Conservation (phyloP, 2,797 vertebrate genomes). For the Phalanger gymnotis region DNA sequence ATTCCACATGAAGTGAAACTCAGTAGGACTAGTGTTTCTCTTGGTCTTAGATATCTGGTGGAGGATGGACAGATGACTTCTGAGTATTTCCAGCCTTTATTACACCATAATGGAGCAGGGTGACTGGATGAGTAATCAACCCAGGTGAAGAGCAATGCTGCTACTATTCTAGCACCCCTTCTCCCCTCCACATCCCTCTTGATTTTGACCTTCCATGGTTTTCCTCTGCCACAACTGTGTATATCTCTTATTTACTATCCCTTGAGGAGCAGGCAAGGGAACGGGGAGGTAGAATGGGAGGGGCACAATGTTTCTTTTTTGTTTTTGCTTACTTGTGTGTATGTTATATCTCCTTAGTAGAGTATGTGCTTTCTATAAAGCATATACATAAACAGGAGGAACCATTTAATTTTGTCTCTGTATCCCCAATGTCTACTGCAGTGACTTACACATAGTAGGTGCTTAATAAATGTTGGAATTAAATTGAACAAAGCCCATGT, state of each 20-base stretch:
- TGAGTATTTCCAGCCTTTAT: too few species aligned
- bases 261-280: neutral
- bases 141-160: too few species aligned
- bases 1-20: neutral
- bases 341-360: neutral
- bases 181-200: neutral
- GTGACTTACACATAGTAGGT: neutral
- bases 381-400: too few species aligned
- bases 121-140: too few species aligned
- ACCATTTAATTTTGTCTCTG: neutral
- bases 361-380: neutral
- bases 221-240: neutral
- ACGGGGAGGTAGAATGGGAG: neutral
- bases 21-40: neutral
- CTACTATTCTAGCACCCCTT: too few species aligned
- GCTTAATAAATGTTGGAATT: neutral
- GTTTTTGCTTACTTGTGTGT: neutral
- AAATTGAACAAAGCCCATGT: neutral
- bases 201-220: neutral
- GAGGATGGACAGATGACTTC: neutral
- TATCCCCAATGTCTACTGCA: neutral
- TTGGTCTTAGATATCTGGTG: neutral
- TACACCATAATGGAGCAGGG: too few species aligned
- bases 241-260: neutral
- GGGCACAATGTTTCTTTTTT: neutral